A percentile compares a stretch with the other conserved stretches of the same genome.
Conservation (phyloP, 2,888 invertebrate genomes). For the Keiferia lycopersicella region DNA sequence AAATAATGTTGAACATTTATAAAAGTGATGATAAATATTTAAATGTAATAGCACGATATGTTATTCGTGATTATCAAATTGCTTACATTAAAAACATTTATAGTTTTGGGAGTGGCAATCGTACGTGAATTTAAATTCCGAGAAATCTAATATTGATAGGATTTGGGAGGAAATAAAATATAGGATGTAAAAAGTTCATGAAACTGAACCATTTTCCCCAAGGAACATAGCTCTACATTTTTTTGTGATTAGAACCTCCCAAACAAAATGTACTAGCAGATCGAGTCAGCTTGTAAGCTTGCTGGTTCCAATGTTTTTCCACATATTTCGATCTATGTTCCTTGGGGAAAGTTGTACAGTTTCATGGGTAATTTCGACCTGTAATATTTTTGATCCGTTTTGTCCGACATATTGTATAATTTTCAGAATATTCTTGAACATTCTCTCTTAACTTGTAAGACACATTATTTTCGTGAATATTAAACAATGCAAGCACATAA, state of each 20-base stretch:
- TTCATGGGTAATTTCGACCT: too few species aligned
- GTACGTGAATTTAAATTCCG: constrained; percentile 37
- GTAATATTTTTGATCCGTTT: too few species aligned
- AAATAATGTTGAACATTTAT: constrained; percentile 66
- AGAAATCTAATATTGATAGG: neutral
- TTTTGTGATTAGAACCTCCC: too few species aligned
- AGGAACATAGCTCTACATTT: too few species aligned
- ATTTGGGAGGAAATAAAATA: neutral
- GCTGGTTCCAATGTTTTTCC: too few species aligned
- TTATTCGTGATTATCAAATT: constrained; percentile 35
- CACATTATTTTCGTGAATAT: neutral
- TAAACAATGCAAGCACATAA: neutral
- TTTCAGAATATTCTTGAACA: neutral
- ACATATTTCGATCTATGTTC: too few species aligned
- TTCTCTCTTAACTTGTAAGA: neutral
- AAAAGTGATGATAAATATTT: constrained; percentile 33
- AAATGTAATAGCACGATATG: constrained; percentile 54
- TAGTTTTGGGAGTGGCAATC: constrained; percentile 49
- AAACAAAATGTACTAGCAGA: too few species aligned
- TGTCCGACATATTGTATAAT: neutral
- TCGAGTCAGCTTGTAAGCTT: too few species aligned
- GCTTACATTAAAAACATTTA: constrained; percentile 32
- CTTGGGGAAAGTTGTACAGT: too few species aligned
- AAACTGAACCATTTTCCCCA: too few species aligned
- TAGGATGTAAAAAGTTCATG: too few species aligned